Base-by-base conservation (phyloP, 2,888 invertebrate species). In the Proisotoma minuta region DNA sequence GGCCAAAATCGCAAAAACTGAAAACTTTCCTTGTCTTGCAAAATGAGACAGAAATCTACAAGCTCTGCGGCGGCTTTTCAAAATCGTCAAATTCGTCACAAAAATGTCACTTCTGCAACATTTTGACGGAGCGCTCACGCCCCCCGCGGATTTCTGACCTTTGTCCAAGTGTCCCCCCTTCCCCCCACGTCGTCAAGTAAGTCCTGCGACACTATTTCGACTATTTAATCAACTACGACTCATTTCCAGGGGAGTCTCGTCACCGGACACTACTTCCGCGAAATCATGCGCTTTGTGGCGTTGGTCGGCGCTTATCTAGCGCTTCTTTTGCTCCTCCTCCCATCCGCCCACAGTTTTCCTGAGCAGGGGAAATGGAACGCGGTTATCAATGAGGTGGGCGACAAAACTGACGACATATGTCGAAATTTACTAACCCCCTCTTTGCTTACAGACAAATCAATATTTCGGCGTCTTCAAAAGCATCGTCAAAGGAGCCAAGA, bases 401-500 rank as follows among this genome's bases (percentile, higher is more conserved):
- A n/a, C 18, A 18, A n/a, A 20, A 18, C 18, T 15, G 5, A 18
- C 5, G 43, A 43, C 5, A 43, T 43, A 18, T 15, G 5, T 43
- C 18, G 43, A 18, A 76, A 78, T 78, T 66, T 34, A 43, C 8
- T 57, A 15, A 27, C 18, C 10, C 29, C 20, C 10, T 12, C 20
- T 18, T 43, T 43, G 18, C 20, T 43, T n/a, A n/a, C 49, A 72
- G 71, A 69, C 66, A n/a, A 63, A 74, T 39, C 51, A 63, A 26
- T 73, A 73, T 62, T 73, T 70, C 57, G 74, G 73, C 24, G 73
- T 78, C 50, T 73, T 79, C 75, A 85, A 79, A 83, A 89, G 80
- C 83, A 78, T 90, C 73, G 87, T 85, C 78, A 85, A 85, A 75
- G 84, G 83, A 66, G 85, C 89, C 1, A 83, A 85, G 77, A 82